Evolutionary conservation across 2,888 invertebrate genomes (phyloP), one percentile per base, ranked within the genome.

Genomic region (Trichacis sp.): DNA sequence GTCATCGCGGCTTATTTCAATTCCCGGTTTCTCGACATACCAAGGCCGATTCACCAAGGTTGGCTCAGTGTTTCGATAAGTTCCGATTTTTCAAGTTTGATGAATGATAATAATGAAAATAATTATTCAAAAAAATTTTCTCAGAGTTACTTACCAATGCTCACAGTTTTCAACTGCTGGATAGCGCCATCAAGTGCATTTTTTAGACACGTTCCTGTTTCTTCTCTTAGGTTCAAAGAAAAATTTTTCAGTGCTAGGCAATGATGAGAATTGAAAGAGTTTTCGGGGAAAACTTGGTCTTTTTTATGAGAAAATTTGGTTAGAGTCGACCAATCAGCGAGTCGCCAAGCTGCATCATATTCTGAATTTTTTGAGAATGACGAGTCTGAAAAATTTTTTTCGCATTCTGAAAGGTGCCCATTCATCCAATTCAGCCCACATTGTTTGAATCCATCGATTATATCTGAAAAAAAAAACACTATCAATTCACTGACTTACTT

Each of bases 341-440:
- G 85, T 58, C 91, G 88, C 89, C 94, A 93, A 45, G 92, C 87
- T 69, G 92, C 90, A 77, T 95, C 93, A 78, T 91, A 95, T 75
- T 90, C 89, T 15, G 89, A 85, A n/a, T 80, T 71, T 30, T 50
- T 45, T 9, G 29, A 18, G 46, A 51, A 50, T 8, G 29, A 29
- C 46, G 50, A 50, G 19, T 70, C 61, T 38, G 2, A 18, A 38
- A 43, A 59, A 47, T 33, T 72, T 18, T 61, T 71, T 18, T 67
- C 62, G 20, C 68, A 69, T 15, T 59, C 70, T 18, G 75, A 71
- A 42, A 88, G 87, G 49, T 87, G 86, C 46, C 88, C 77, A 0
- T 90, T 88, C 19, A 91, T 79, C 67, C 89, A 88, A 71, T 90
- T 88, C 75, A 91, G 84, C 20, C 90, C 89, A 20, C 88, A 88